Evolutionary conservation across 2,888 invertebrate species (phyloP).

Genomic region (Protophormia terraenovae): DNA sequence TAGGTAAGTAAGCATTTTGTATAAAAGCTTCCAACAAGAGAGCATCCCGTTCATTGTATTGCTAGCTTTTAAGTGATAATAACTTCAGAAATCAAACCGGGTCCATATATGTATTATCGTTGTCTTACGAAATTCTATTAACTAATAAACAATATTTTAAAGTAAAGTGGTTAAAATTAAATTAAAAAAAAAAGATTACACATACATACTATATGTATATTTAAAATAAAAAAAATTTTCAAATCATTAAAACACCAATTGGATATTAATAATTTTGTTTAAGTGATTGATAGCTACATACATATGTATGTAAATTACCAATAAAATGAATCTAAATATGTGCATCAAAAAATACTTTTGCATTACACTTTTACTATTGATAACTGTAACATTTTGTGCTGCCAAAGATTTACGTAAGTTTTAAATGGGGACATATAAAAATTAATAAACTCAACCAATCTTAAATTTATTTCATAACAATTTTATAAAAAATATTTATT

Average conservation of each 20-base stretch:
- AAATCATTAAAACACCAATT: not conserved
- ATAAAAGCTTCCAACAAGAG: conserved; percentile 59
- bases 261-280: not conserved
- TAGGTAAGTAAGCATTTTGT: conserved; percentile 13
- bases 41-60: conserved; percentile 60
- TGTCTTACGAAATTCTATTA: conserved; percentile 55
- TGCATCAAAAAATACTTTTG: conserved; percentile 39
- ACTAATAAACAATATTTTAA: not conserved
- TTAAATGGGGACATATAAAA: conserved; percentile 13
- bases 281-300: conserved; percentile 6
- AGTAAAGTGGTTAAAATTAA: not conserved
- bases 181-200: not conserved
- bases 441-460: not conserved
- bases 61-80: conserved; percentile 56
- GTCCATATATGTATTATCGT: conserved; percentile 59
- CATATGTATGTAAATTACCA: not conserved
- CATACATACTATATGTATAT: not conserved
- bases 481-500: not conserved
- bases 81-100: conserved; percentile 55
- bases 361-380: conserved; percentile 29
- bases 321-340: conserved; percentile 56
- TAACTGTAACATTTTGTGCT: conserved; percentile 41
- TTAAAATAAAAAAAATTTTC: not conserved
- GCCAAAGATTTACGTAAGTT: conserved; percentile 79
- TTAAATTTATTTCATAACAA: conserved; percentile 32